Evolutionary conservation across 2,113 vertebrate genomes (phyloP).

Genomic region (Rhinolophus sinicus): DNA sequence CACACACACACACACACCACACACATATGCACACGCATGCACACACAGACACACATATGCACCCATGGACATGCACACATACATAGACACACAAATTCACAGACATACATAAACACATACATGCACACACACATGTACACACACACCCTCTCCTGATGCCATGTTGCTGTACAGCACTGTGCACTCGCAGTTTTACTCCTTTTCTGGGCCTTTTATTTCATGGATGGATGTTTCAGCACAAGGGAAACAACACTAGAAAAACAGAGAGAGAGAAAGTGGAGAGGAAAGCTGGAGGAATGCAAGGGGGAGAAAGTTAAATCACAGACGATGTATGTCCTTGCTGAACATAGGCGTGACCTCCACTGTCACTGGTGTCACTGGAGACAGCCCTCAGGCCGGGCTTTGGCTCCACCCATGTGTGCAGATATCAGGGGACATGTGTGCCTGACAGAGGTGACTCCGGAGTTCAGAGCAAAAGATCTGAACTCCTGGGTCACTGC

Average conservation of each 20-base stretch:
- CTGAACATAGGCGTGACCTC: rapidly evolving
- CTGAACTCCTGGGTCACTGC: background rate
- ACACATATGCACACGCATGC: too few relatives aligned
- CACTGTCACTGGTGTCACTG: background rate
- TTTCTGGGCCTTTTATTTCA: background rate
- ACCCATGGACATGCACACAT: rapidly evolving
- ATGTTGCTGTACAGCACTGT: background rate
- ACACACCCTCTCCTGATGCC: too few relatives aligned
- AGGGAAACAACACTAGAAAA: background rate
- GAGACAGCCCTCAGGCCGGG: rapidly evolving
- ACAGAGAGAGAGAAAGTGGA: background rate
- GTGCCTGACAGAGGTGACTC: background rate
- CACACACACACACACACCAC: background rate
- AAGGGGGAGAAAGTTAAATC: background rate
- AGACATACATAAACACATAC: too few relatives aligned
- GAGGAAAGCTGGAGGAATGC: background rate
- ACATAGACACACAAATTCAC: rapidly evolving
- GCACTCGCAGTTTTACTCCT: too few relatives aligned
- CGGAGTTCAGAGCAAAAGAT: background rate
- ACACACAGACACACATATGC: too few relatives aligned
- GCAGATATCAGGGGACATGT: rapidly evolving
- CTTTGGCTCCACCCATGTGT: rapidly evolving
- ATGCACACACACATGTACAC: background rate
- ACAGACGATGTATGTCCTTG: too few relatives aligned
- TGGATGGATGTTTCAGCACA: background rate